These are phyloP conservation scores for Macrotis lagotis DNA, from an alignment of 2,113 vertebrate species.

Conservation along the genomic window DNA sequence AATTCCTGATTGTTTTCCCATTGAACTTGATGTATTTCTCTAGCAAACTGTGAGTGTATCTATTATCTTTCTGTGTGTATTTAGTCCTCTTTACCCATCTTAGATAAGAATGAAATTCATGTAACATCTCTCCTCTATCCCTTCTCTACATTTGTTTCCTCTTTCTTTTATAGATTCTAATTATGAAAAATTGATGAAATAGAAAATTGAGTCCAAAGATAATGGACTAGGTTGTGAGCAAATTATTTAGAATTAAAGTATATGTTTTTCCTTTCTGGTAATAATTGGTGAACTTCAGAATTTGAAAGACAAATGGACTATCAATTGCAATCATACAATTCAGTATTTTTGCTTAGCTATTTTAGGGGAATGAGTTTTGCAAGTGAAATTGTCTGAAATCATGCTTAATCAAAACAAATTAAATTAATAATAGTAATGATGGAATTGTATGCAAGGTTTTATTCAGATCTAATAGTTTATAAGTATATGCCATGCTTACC, in stretches of 20 bases:
- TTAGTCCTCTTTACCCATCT: not conserved
- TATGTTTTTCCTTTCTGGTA: not conserved
- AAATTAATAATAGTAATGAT: not conserved
- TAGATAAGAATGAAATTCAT: not conserved
- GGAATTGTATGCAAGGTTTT: not conserved
- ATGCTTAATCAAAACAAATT: not conserved
- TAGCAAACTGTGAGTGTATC: not conserved
- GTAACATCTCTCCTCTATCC: not conserved
- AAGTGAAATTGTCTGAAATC: not conserved
- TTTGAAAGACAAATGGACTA: not conserved
- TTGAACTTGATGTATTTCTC: not conserved
- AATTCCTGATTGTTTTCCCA: not conserved
- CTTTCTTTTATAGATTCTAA: not conserved
- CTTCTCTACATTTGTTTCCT: not conserved
- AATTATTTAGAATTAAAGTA: not conserved
- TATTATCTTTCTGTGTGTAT: not conserved
- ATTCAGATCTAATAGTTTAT: not conserved
- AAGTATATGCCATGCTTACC: not conserved
- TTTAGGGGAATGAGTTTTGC: not conserved
- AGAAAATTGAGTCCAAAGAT: not conserved
- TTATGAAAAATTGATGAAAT: not conserved
- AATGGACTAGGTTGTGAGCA: not conserved
- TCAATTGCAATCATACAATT: not conserved
- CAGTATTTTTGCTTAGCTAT: not conserved
- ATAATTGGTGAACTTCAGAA: not conserved